These are phyloP conservation scores for Himalopsyche japonica DNA, from an alignment of 2,888 invertebrate genomes.

Conservation along the genomic window DNA sequence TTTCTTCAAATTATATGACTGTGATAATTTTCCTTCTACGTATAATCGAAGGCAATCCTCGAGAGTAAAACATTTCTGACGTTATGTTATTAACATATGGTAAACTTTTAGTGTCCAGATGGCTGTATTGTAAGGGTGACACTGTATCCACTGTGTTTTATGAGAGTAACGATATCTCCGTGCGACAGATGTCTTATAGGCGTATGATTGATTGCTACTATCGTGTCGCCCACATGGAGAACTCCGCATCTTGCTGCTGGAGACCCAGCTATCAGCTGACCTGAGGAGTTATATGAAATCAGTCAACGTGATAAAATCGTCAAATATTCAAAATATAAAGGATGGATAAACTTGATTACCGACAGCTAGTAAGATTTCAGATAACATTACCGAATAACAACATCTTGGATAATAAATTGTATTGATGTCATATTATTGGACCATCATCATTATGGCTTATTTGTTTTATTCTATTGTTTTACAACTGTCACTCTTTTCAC, in stretches of 20 bases:
- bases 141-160: conserved; percentile 92
- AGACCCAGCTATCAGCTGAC: conserved; percentile 91
- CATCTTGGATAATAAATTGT: too few species aligned
- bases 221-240: conserved; percentile 91
- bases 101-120: conserved; percentile 7
- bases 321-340: too few species aligned
- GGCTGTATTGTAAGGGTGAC: conserved; percentile 78
- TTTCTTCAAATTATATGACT: too few species aligned
- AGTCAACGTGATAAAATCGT: background rate
- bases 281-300: conserved; percentile 53
- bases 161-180: conserved; percentile 95
- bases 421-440: too few species aligned
- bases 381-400: too few species aligned
- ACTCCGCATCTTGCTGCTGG: conserved; percentile 93
- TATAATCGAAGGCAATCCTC: too few species aligned
- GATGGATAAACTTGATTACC: too few species aligned
- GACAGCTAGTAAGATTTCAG: too few species aligned
- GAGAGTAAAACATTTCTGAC: background rate
- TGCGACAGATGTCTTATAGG: conserved; percentile 91
- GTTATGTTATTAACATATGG: background rate
- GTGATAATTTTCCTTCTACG: too few species aligned
- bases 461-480: too few species aligned
- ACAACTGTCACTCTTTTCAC: too few species aligned
- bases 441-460: too few species aligned
- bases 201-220: conserved; percentile 91